Base-by-base conservation (phyloP, 2,797 vertebrate genomes). In the Sciurus carolinensis region DNA sequence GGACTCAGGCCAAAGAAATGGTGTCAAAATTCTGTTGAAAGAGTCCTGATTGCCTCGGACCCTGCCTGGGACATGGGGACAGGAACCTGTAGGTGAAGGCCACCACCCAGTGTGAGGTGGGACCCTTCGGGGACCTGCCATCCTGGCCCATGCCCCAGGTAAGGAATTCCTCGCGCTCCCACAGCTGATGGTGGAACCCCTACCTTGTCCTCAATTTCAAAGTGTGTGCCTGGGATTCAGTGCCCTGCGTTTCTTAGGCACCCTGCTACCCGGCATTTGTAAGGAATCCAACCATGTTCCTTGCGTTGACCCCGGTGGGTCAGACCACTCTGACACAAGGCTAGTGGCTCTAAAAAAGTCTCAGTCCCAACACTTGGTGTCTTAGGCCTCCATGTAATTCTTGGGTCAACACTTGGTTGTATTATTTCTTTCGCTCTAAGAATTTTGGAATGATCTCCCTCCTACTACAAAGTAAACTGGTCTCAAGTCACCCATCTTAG, bases 351-450 rank as follows among this genome's bases (percentile, higher is more conserved):
- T 69, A 52, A 69, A 72, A 81, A 33, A 52, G 30, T 76, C 39
- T 95, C 15, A 3, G 3, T 47, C 39, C 36, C 54, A 94, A 57
- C 8, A 28, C 20, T 39, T 83, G 39, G 28, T 39, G 33, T 93
- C 79, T 39, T 36, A 72, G n/a, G 14, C 52, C 44, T 73, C 44
- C 1, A 11, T 81, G 17, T 80, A 80, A 72, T 64, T 86, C 79
- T 92, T 66, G n/a, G 1, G 0, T 64, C 26, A 36, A n/a, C 18
- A 62, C 12, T 82, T 13, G 17, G 24, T 87, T 69, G 5, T 42
- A 54, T 71, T 72, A 64, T 54, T 85, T 84, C 52, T 57, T 82
- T 84, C 59, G 33, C 77, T 82, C 76, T 90, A 86, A 73, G 69
- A 11, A 4, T 42, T 57, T 87, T 80, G 5, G 14, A 42, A 77